Conservation (phyloP, 1,140 invertebrate species). For the Drosophila tropicalis region DNA sequence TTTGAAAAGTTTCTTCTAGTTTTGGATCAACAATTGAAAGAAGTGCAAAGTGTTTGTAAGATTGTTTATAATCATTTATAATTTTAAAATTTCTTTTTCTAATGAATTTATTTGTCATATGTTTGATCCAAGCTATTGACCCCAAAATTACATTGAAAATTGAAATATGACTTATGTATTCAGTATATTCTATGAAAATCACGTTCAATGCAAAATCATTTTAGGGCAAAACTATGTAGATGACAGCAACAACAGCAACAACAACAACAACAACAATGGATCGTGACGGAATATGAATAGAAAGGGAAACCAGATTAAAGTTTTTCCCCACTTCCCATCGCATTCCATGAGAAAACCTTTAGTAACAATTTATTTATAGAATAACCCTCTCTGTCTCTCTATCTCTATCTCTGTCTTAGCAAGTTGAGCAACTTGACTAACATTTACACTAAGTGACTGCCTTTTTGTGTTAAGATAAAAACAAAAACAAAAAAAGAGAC, state of each 20-base stretch:
- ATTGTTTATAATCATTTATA: too few relatives aligned
- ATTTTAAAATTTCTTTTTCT: too few relatives aligned
- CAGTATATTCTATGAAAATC: too few relatives aligned
- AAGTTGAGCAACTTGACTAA: constrained; percentile 29
- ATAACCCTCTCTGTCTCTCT: neutral
- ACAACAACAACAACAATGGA: constrained; percentile 25
- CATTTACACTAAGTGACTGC: constrained; percentile 16
- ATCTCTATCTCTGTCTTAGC: neutral
- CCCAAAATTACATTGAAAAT: neutral
- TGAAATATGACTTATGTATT: neutral
- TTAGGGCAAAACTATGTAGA: constrained; percentile 1
- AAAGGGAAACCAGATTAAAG: constrained; percentile 65
- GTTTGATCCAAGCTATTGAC: neutral
- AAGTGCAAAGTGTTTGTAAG: too few relatives aligned
- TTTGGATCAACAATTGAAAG: too few relatives aligned
- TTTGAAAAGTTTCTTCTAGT: too few relatives aligned
- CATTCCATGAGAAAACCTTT: constrained; percentile 45
- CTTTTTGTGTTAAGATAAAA: constrained; percentile 5
- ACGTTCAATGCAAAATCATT: too few relatives aligned
- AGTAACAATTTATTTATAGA: constrained; percentile 46
- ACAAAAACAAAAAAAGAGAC: too few relatives aligned
- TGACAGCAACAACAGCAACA: constrained; percentile 3
- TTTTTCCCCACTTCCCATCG: constrained; percentile 6
- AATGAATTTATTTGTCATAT: neutral
- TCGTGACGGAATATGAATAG: constrained; percentile 73